Evolutionary conservation across 2,888 invertebrate genomes (phyloP).

Genomic region (Dynastes grantii): DNA sequence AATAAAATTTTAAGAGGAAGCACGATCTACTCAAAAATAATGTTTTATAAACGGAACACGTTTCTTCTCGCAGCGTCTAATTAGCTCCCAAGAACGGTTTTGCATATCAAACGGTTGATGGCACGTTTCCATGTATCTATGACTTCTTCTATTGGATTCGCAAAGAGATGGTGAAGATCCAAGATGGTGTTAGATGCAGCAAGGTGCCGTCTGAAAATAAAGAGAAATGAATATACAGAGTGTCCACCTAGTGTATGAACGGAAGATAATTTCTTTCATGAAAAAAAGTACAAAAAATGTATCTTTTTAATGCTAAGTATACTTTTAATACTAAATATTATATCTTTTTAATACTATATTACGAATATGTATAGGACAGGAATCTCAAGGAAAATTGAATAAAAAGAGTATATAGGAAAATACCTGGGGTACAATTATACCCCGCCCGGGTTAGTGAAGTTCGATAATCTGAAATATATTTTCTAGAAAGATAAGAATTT

Average conservation of each 20-base stretch:
- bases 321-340: too few species aligned
- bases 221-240: neutral
- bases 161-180: neutral
- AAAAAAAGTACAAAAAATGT: too few species aligned
- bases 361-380: too few species aligned
- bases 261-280: too few species aligned
- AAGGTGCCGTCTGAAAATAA: neutral
- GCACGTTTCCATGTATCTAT: constrained; percentile 19
- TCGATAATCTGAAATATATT: too few species aligned
- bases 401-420: too few species aligned
- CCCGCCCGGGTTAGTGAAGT: too few species aligned
- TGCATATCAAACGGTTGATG: constrained; percentile 11
- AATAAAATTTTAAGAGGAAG: neutral
- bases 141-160: neutral
- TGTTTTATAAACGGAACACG: constrained; percentile 13
- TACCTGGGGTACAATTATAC: too few species aligned
- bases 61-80: neutral
- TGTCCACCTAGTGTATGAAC: neutral
- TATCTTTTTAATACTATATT: too few species aligned
- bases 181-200: neutral
- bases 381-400: too few species aligned
- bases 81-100: neutral
- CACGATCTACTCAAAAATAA: constrained; percentile 3
- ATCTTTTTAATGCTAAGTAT: too few species aligned
- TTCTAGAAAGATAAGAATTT: too few species aligned